Conservation (phyloP, 2,888 invertebrate genomes). For the Aquatica leii region DNA sequence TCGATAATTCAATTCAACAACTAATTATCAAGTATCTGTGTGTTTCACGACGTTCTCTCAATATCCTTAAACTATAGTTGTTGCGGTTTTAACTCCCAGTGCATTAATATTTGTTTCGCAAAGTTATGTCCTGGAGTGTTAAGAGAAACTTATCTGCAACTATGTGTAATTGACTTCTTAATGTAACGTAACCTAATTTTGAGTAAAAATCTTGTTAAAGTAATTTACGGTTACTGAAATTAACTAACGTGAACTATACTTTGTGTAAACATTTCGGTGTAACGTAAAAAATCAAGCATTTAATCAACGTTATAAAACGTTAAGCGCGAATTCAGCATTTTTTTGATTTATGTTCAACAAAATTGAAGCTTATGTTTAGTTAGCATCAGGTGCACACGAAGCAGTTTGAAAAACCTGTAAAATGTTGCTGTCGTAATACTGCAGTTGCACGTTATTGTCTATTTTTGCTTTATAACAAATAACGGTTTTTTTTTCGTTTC, state of each 20-base stretch:
- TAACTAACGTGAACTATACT: too few relatives aligned
- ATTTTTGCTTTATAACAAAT: not conserved
- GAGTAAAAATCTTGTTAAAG: too few relatives aligned
- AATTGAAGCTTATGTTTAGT: slow-evolving; percentile 11
- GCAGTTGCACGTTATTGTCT: not conserved
- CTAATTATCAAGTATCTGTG: slow-evolving; percentile 35
- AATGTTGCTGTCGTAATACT: not conserved
- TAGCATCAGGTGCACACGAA: not conserved
- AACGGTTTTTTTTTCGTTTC: not conserved
- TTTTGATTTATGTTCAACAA: slow-evolving; percentile 7
- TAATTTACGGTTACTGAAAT: too few relatives aligned
- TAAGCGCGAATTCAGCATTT: not conserved
- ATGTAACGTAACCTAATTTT: too few relatives aligned
- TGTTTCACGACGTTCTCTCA: slow-evolving; percentile 8
- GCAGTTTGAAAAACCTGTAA: slow-evolving; percentile 3
- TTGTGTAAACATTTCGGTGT: too few relatives aligned
- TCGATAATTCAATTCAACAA: slow-evolving; percentile 34
- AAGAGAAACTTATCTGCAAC: slow-evolving; percentile 9
- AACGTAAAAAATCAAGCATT: too few relatives aligned
- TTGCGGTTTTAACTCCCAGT: slow-evolving; percentile 28
- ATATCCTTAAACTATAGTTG: slow-evolving; percentile 23
- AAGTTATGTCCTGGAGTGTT: slow-evolving; percentile 7
- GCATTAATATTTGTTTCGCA: slow-evolving; percentile 24
- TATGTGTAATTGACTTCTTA: slow-evolving; percentile 1
- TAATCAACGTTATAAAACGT: too few relatives aligned